Evolutionary conservation across 1,140 invertebrate genomes (phyloP), one percentile per base, ranked within the genome.

Genomic region (Aporrectodea caliginosa): DNA sequence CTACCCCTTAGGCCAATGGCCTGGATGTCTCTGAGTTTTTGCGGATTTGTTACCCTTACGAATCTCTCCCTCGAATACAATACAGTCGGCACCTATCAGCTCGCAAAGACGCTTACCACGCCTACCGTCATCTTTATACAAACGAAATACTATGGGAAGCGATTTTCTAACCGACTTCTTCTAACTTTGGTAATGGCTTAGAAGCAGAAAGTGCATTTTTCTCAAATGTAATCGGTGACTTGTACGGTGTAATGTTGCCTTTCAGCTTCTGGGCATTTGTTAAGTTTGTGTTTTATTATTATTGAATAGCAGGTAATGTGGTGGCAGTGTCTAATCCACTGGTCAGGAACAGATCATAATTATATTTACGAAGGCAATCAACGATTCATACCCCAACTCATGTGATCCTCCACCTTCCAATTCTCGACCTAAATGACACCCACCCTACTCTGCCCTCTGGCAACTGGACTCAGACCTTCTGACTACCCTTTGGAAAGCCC

Each of bases 1-100:
- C 85, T 92, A 12, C 89, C 90, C 1, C 82, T 91, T 1, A 79
- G 84, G 43, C 87, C 90, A 29, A 89, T 92, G 88, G 32, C 91
- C 1, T 86, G 89, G 0, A 88, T 92, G 22, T 89, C 91, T 0
- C 79, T 90, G 72, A 88, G 90, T 22, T 92, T 92, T 82, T 92
- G 91, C 85, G 91, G 91, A 34, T 92, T 91, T 84, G 91, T 92
- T 32, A 90, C 91, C 6, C 87, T 92, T 74, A 92, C 91, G 12
- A 92, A 92, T 85, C 84, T 92, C 2, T 92, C 91, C 76, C 82
- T 92, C 16, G 89, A 91, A 58, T 85, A 89, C 58, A 92, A 92
- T 82, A 90, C 91, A 0, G 89, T 92, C 16, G 91, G 91, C 1
- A 92, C 91, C 1, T 92, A 91, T 84, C 91, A 92, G 84, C 85